A percentile compares a stretch with the other conserved stretches of the same genome.
Conservation (phyloP, 2,797 vertebrate species). For the Enteromius treurensis region DNA sequence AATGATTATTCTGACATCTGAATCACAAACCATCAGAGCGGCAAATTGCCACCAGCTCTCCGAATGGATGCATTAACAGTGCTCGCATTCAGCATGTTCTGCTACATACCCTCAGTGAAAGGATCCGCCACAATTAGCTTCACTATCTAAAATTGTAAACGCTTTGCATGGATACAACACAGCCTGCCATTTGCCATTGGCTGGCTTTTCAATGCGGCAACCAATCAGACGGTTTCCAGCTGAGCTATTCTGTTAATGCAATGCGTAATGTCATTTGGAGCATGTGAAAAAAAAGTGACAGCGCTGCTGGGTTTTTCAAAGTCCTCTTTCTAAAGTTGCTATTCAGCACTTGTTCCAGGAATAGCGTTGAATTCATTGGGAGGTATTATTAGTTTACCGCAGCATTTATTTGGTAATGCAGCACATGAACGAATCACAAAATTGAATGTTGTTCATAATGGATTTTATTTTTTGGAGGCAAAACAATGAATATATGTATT, state of each 20-base stretch:
- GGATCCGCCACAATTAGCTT: constrained; percentile 1
- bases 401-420: background rate
- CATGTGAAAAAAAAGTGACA: background rate
- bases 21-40: constrained; percentile 65
- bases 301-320: constrained; percentile 14
- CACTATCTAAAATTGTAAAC: background rate
- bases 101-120: constrained; percentile 35
- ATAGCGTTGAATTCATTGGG: constrained; percentile 1
- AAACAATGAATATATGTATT: constrained; percentile 92
- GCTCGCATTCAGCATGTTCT: constrained; percentile 47
- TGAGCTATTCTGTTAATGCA: constrained; percentile 13
- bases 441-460: constrained; percentile 76
- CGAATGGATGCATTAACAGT: constrained; percentile 67
- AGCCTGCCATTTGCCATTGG: constrained; percentile 2
- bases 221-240: constrained; percentile 33
- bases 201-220: constrained; percentile 31
- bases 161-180: constrained; percentile 42
- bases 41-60: constrained; percentile 70
- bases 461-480: constrained; percentile 90
- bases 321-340: background rate
- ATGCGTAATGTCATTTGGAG: background rate
- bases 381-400: background rate
- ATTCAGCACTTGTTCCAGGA: constrained; percentile 20
- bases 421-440: constrained; percentile 71
- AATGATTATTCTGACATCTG: constrained; percentile 63